These are phyloP conservation scores for Cecropterus lyciades DNA, from an alignment of 1,140 invertebrate species.

Conservation along the genomic window DNA sequence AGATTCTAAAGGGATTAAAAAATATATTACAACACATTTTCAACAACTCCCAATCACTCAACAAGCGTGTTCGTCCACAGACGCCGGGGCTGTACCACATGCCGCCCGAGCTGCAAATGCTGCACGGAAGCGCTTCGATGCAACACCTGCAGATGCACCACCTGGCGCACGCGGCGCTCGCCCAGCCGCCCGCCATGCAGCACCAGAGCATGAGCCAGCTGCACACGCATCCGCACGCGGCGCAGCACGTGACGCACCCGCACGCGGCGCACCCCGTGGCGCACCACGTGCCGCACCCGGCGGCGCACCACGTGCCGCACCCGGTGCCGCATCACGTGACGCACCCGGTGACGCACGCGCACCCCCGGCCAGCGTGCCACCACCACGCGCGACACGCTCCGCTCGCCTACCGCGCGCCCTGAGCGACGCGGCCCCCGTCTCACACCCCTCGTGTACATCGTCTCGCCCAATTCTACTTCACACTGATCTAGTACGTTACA, in stretches of 20 bases:
- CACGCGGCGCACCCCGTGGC: too few relatives aligned
- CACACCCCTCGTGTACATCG: slow-evolving; percentile 9
- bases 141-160: slow-evolving; percentile 70
- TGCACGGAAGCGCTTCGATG: slow-evolving; percentile 71
- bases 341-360: slow-evolving; percentile 39
- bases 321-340: slow-evolving; percentile 22
- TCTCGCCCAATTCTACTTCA: too few relatives aligned
- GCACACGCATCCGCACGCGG: too few relatives aligned
- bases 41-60: too few relatives aligned
- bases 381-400: slow-evolving; percentile 49
- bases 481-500: too few relatives aligned
- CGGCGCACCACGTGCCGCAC: slow-evolving; percentile 38
- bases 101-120: slow-evolving; percentile 78
- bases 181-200: slow-evolving; percentile 35
- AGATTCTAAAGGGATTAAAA: too few relatives aligned
- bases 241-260: slow-evolving; percentile 42
- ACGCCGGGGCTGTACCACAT: slow-evolving; percentile 75
- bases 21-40: too few relatives aligned
- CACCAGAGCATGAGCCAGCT: slow-evolving; percentile 28
- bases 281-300: slow-evolving; percentile 36
- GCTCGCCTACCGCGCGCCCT: slow-evolving; percentile 49
- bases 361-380: too few relatives aligned
- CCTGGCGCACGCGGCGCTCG: slow-evolving; percentile 44
- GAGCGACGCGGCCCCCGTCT: slow-evolving; percentile 20
- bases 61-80: slow-evolving; percentile 38